Evolutionary conservation across 2,888 invertebrate species (phyloP).

Genomic region (Mesodorylaimus sp.): DNA sequence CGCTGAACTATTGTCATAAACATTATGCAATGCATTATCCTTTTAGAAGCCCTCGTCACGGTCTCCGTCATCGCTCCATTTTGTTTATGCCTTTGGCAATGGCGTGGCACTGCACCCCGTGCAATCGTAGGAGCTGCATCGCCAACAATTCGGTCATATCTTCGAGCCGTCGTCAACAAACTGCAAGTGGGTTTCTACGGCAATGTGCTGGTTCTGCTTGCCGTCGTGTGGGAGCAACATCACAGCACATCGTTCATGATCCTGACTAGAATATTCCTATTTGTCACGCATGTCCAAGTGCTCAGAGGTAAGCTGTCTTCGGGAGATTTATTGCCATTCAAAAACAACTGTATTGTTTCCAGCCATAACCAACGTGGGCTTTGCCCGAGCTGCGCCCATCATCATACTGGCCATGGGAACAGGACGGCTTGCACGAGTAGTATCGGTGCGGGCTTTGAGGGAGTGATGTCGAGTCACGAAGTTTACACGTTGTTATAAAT

Average conservation of each 20-base stretch:
- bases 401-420: background rate
- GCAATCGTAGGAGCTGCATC: too few species aligned
- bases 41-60: too few species aligned
- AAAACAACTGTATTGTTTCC: background rate
- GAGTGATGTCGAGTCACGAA: too few species aligned
- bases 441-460: background rate
- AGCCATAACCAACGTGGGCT: background rate
- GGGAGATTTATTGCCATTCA: background rate
- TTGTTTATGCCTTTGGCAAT: too few species aligned
- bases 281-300: constrained; percentile 25
- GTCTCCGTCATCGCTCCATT: too few species aligned
- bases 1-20: too few species aligned
- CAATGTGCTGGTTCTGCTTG: constrained; percentile 21
- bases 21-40: too few species aligned
- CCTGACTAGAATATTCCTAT: constrained; percentile 23
- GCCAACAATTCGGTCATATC: background rate
- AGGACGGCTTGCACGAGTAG: background rate
- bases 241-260: constrained; percentile 17
- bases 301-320: constrained; percentile 15
- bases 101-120: too few species aligned
- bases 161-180: background rate
- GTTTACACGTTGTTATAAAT: too few species aligned
- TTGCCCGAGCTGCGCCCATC: background rate
- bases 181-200: constrained; percentile 13
- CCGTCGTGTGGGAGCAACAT: constrained; percentile 22